A percentile compares a stretch with the other conserved stretches of the same genome.
phyloP scores from a whole-genome alignment of 1,140 invertebrate species.

The Cryptotermes secundus region DNA sequence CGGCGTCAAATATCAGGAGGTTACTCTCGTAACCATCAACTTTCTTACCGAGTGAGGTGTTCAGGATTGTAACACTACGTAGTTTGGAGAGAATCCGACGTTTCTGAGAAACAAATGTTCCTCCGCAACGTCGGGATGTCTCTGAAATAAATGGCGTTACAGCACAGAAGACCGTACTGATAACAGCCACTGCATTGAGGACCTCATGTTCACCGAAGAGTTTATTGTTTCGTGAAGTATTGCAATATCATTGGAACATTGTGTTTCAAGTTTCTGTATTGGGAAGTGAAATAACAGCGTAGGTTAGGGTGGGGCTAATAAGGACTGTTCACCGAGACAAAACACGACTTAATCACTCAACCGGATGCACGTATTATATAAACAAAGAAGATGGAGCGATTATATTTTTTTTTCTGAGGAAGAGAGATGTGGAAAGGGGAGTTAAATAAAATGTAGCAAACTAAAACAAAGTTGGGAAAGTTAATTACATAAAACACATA shows the following conservation, averaged over 20 bases:
- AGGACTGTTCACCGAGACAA: not conserved
- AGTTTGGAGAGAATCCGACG: no score
- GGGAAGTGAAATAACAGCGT: not conserved
- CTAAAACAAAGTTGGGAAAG: not conserved
- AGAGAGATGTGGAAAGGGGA: not conserved
- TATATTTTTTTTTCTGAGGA: slow-evolving; percentile 8
- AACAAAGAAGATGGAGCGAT: slow-evolving; percentile 2
- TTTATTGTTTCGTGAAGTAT: no score
- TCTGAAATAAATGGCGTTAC: no score
- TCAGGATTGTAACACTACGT: no score
- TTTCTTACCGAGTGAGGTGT: no score
- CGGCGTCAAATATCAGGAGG: no score
- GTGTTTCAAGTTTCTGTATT: not conserved
- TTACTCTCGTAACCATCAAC: no score
- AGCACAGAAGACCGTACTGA: no score
- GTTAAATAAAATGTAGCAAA: slow-evolving; percentile 5
- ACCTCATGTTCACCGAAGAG: no score
- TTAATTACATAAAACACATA: slow-evolving; percentile 15
- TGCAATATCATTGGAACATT: not conserved
- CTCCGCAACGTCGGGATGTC: no score
- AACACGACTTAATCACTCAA: slow-evolving; percentile 2
- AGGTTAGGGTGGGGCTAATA: not conserved
- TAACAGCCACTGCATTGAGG: no score
- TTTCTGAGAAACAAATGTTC: no score
- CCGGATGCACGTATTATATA: not conserved